Base-by-base conservation (phyloP, 2,888 invertebrate species). In the Neoitamus cyanurus region DNA sequence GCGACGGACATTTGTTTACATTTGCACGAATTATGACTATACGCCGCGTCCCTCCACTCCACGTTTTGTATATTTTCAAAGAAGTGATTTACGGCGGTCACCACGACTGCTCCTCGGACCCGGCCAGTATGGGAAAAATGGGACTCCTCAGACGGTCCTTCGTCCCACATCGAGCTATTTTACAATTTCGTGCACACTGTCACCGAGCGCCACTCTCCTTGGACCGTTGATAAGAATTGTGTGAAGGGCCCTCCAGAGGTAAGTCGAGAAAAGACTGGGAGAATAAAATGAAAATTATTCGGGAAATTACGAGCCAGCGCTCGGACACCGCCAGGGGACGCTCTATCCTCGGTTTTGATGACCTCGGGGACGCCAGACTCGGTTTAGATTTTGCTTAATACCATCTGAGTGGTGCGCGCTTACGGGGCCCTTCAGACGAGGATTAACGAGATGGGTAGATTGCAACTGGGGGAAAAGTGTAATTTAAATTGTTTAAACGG, bases 1-100 rank as follows among this genome's bases (percentile, higher is more conserved):
- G 82, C 69, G 69, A 69, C 69, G 69, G 82, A 82, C 82, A 82
- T 82, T 82, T 82, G 82, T 82, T 82, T 82, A 82, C 69, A 82
- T 82, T 82, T 82, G 25, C 82, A 69, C 82, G 82, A 82, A 82
- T 82, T 82, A 82, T 82, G 68, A 82, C 82, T 82, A 25, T 36
- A 28, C 31, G 69, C 69, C 28, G 31, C 69, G 69, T 69, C 69
- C 69, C 6, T 37, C 31, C 58, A 36, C 36, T 69, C 28, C 69
- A 82, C 82, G 36, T 82, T 82, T 82, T 82, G 78, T 48, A 48
- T 78, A 31, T 78, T 78, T 58, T 78, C 58, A 78, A 78, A 78
- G 78, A 78, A 48, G 31, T 78, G 78, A 78, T 78, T 78, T 78
- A 78, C 48, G 78, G 5, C 3, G 2, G 9, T 5, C 28, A 3